Conservation (phyloP, 2,113 vertebrate genomes). For the Motacilla tschutschensis region DNA sequence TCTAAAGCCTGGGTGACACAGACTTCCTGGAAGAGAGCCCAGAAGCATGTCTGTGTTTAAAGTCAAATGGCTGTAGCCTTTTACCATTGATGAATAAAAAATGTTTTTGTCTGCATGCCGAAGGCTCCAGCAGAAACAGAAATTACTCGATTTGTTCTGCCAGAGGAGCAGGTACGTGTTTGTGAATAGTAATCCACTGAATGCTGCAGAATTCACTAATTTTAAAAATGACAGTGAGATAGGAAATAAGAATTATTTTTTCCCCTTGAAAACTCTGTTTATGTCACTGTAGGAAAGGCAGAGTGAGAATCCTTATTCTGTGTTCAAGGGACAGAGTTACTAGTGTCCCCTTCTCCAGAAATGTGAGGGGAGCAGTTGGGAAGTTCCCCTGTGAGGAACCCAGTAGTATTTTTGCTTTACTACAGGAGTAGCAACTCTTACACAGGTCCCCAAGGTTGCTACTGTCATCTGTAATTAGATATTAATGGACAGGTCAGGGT, state of each 20-base stretch:
- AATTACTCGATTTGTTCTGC: slow-evolving; percentile 19
- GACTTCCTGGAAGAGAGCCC: slow-evolving; percentile 62
- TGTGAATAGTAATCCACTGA: not conserved
- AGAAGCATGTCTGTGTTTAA: slow-evolving; percentile 65
- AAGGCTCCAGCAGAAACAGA: slow-evolving; percentile 32
- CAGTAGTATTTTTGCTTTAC: not conserved
- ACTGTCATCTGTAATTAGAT: not conserved
- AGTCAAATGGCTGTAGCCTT: slow-evolving; percentile 56
- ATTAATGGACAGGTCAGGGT: not conserved
- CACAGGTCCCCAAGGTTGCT: not conserved
- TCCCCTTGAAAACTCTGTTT: not conserved
- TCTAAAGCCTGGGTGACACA: slow-evolving; percentile 60
- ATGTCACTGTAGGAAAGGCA: not conserved
- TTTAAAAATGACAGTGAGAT: not conserved
- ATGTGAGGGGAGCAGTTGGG: not conserved
- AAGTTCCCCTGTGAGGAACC: not conserved
- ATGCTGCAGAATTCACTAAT: not conserved
- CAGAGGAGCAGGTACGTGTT: slow-evolving; percentile 13
- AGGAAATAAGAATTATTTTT: not conserved
- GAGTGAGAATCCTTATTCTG: not conserved
- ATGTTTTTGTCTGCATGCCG: slow-evolving; percentile 47
- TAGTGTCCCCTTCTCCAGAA: not conserved
- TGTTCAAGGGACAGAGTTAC: not conserved
- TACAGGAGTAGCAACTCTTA: not conserved
- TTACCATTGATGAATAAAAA: slow-evolving; percentile 62